These are phyloP conservation scores for Pachliopta kotzebuea DNA, from an alignment of 2,888 invertebrate genomes.

Conservation along the genomic window DNA sequence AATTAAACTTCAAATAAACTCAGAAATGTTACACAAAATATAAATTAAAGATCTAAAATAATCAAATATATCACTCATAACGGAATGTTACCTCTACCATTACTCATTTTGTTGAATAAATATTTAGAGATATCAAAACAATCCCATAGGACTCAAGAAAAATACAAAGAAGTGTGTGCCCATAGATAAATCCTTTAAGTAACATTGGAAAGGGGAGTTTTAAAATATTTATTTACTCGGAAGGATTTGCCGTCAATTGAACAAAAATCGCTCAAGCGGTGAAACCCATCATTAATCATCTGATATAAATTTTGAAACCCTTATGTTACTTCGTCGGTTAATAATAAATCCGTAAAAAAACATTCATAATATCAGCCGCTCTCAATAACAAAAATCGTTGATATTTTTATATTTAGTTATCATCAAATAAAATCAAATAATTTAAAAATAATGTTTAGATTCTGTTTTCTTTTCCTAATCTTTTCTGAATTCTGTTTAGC, in stretches of 20 bases:
- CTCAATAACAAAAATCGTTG: too few relatives aligned
- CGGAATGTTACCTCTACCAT: neutral
- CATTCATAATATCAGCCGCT: too few relatives aligned
- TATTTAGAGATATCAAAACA: constrained; percentile 29
- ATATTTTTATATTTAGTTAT: too few relatives aligned
- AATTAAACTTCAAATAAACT: too few relatives aligned
- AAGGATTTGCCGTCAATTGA: constrained; percentile 65
- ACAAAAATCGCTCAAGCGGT: constrained; percentile 58
- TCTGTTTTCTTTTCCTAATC: too few relatives aligned
- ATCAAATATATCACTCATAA: too few relatives aligned
- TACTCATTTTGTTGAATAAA: constrained; percentile 16
- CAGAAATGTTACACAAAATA: too few relatives aligned
- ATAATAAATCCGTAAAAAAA: too few relatives aligned
- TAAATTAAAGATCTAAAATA: too few relatives aligned
- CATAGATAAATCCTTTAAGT: constrained; percentile 47
- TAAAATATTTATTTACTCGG: constrained; percentile 54
- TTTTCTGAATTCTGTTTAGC: too few relatives aligned
- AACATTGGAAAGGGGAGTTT: constrained; percentile 57
- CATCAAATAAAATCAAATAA: too few relatives aligned
- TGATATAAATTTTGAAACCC: constrained; percentile 50
- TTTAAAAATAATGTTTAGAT: too few relatives aligned
- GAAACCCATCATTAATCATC: constrained; percentile 71
- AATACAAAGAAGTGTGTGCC: constrained; percentile 40
- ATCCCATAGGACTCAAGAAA: constrained; percentile 55
- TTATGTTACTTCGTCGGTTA: constrained; percentile 24